These are phyloP conservation scores for Trissolcus japonicus DNA, from an alignment of 2,888 invertebrate species.

Conservation along the genomic window DNA sequence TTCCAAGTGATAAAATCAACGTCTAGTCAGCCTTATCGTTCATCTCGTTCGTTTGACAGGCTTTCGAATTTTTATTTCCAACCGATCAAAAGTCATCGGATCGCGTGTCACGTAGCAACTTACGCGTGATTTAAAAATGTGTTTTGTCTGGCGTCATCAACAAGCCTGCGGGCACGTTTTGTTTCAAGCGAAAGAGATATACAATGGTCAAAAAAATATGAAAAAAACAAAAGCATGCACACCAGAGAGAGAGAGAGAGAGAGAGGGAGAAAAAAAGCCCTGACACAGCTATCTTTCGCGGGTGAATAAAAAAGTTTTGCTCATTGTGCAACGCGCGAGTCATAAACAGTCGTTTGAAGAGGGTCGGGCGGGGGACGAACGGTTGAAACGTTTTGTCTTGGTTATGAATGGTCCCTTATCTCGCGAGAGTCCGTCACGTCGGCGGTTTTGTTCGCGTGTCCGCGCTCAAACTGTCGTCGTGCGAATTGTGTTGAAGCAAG, in stretches of 20 bases:
- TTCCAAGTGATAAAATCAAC: too few relatives aligned
- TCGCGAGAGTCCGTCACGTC: slow-evolving; percentile 58
- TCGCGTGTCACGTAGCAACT: slow-evolving; percentile 4
- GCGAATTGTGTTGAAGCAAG: slow-evolving; percentile 73
- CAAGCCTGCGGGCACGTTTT: slow-evolving; percentile 28
- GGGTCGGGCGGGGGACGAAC: slow-evolving; percentile 51
- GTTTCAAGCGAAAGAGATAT: slow-evolving; percentile 23
- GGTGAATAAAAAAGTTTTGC: slow-evolving; percentile 69
- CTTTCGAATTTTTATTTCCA: slow-evolving; percentile 3
- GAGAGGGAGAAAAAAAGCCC: slow-evolving; percentile 12
- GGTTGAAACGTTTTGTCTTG: slow-evolving; percentile 71
- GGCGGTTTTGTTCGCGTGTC: slow-evolving; percentile 60
- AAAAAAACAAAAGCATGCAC: neutral
- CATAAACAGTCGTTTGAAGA: slow-evolving; percentile 60
- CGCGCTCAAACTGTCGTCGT: slow-evolving; percentile 66
- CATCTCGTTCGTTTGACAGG: too few relatives aligned
- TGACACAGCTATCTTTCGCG: slow-evolving; percentile 41
- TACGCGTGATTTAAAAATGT: slow-evolving; percentile 27
- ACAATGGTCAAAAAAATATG: slow-evolving; percentile 21
- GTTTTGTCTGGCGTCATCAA: slow-evolving; percentile 46
- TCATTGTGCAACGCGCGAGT: slow-evolving; percentile 63
- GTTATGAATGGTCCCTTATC: slow-evolving; percentile 62
- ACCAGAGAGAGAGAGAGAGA: too few relatives aligned
- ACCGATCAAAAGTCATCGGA: slow-evolving; percentile 25
- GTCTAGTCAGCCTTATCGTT: too few relatives aligned